Percentiles rank a stretch among this genome's conserved stretches.
These are phyloP conservation scores for Spodoptera frugiperda DNA, from an alignment of 1,140 invertebrate genomes.

Conservation along the genomic window DNA sequence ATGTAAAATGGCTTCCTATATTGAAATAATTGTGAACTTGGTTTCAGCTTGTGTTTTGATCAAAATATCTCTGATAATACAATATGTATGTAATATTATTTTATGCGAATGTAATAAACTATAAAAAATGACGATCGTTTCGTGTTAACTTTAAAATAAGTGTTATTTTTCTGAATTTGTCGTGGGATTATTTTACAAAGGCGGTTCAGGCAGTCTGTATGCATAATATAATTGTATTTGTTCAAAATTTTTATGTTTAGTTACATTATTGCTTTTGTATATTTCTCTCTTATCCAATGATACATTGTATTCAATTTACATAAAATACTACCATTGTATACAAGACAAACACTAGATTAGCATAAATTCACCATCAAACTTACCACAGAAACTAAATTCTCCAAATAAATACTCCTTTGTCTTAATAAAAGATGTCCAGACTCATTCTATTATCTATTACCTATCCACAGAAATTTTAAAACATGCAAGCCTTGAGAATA, in stretches of 20 bases:
- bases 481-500: conserved; percentile 93
- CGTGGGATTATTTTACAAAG: background rate
- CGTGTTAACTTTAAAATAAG: conserved; percentile 51
- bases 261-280: background rate
- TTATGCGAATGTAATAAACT: conserved; percentile 76
- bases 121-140: conserved; percentile 62
- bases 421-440: too few species aligned
- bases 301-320: too few species aligned
- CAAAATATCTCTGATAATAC: conserved; percentile 82
- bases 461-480: conserved; percentile 91
- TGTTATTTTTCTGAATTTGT: background rate
- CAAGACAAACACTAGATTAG: too few species aligned
- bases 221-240: background rate
- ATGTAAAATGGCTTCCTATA: conserved; percentile 68
- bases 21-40: conserved; percentile 64
- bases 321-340: too few species aligned
- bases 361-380: too few species aligned
- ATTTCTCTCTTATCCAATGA: too few species aligned
- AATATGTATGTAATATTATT: conserved; percentile 69
- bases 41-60: conserved; percentile 63
- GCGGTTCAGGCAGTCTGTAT: background rate
- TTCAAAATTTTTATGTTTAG: background rate
- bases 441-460: background rate
- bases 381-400: too few species aligned
- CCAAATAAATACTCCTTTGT: too few species aligned